Evolutionary conservation across 2,888 invertebrate genomes (phyloP).

Genomic region (Anarsia innoxiella): DNA sequence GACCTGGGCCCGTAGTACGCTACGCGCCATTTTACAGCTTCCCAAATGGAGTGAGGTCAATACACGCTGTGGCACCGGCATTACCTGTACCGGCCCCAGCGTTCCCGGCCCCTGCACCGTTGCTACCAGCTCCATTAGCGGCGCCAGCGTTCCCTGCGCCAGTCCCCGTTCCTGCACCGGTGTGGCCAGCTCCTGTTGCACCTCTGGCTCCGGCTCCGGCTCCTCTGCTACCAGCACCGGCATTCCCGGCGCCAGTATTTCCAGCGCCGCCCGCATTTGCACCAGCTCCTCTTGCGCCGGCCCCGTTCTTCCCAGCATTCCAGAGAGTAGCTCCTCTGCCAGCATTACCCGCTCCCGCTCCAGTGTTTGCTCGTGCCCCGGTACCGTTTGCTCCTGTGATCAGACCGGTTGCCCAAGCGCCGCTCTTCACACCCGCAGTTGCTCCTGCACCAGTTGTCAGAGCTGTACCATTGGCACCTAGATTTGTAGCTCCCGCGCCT

Average conservation of each 20-base stretch:
- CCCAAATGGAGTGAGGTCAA: conserved; percentile 53
- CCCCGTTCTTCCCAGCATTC: background rate
- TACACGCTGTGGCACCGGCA: conserved; percentile 52
- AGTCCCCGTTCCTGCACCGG: conserved; percentile 2
- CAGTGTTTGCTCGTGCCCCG: conserved; percentile 17
- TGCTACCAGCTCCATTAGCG: conserved; percentile 14
- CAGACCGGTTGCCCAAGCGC: conserved; percentile 29
- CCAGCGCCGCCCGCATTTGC: conserved; percentile 17
- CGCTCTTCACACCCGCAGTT: conserved; percentile 22
- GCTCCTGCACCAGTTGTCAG: conserved; percentile 25
- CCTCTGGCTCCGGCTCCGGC: conserved; percentile 22
- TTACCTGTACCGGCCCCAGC: conserved; percentile 10
- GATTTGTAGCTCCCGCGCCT: conserved; percentile 26
- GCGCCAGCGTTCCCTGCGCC: conserved; percentile 17
- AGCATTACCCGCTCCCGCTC: conserved; percentile 17
- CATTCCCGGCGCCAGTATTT: conserved; percentile 23
- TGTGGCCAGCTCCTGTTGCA: conserved; percentile 8
- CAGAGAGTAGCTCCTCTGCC: conserved; percentile 8
- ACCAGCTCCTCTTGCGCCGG: conserved; percentile 6
- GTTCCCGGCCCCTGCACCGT: conserved; percentile 9
- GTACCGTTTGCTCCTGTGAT: conserved; percentile 33
- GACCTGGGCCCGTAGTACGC: conserved; percentile 53
- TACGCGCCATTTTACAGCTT: conserved; percentile 69
- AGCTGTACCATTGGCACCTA: background rate
- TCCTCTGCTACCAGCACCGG: conserved; percentile 19